Evolutionary conservation across 2,888 invertebrate genomes (phyloP).

Genomic region (Candidula unifasciata): DNA sequence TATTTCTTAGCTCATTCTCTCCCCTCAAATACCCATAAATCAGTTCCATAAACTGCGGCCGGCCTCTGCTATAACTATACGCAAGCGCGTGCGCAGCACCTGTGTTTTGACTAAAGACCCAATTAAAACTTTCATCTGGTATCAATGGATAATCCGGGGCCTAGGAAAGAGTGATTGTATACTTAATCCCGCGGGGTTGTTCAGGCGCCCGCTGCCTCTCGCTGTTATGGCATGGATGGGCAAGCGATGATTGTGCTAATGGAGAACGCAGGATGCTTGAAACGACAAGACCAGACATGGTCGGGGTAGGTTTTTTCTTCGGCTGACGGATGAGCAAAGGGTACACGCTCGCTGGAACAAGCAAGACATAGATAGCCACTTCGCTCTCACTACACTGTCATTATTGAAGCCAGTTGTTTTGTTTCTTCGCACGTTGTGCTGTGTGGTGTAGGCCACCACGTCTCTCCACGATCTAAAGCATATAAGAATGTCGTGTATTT

Average conservation of each 20-base stretch:
- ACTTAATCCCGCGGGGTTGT: slow-evolving; percentile 26
- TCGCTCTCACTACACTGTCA: too few species aligned
- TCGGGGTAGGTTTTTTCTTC: background rate
- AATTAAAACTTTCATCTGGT: slow-evolving; percentile 45
- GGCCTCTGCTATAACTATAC: background rate
- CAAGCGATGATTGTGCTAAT: slow-evolving; percentile 32
- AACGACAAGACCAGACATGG: background rate
- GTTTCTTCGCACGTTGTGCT: too few species aligned
- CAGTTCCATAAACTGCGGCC: background rate
- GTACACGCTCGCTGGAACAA: background rate
- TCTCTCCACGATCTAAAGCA: too few species aligned
- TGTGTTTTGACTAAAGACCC: slow-evolving; percentile 16
- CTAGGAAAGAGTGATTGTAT: slow-evolving; percentile 7
- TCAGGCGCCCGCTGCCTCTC: background rate
- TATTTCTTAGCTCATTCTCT: background rate
- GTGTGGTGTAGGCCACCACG: too few species aligned
- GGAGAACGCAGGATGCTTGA: slow-evolving; percentile 2
- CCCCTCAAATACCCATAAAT: background rate
- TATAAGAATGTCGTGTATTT: too few species aligned
- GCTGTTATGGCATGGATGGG: slow-evolving; percentile 29
- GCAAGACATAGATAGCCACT: too few species aligned
- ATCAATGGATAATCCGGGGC: slow-evolving; percentile 34
- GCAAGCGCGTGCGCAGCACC: background rate
- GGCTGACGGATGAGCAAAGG: background rate
- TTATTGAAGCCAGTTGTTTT: too few species aligned